phyloP scores from a whole-genome alignment of 2,888 invertebrate species.

The Polymixis flavicincta region DNA sequence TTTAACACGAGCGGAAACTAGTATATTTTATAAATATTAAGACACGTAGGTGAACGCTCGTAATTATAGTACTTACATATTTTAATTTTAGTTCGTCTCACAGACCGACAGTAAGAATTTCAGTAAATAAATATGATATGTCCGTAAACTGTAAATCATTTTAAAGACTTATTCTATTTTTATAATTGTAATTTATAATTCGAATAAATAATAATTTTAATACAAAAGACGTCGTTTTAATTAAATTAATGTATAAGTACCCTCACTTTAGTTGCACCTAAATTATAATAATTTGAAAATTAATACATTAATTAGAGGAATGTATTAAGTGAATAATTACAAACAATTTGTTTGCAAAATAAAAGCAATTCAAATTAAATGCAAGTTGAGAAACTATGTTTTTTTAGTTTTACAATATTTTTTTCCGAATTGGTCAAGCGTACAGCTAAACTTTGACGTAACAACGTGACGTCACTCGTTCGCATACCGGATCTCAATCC shows the following conservation, averaged over 20 bases:
- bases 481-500: conserved; percentile 22
- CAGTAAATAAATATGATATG: conserved; percentile 55
- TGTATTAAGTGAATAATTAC: conserved; percentile 46
- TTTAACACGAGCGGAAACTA: too few relatives aligned
- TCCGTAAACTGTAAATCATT: conserved; percentile 51
- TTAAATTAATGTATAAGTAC: conserved; percentile 52
- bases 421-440: conserved; percentile 25
- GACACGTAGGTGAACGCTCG: too few relatives aligned
- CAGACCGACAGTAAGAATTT: conserved; percentile 15
- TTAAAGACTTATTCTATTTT: conserved; percentile 62
- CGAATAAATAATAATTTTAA: conserved; percentile 66
- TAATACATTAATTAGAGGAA: conserved; percentile 58
- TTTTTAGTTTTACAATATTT: conserved; percentile 43
- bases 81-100: background rate
- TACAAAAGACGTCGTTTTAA: conserved; percentile 58
- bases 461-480: conserved; percentile 1
- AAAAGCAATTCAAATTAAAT: conserved; percentile 48
- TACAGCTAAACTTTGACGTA: background rate
- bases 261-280: conserved; percentile 63
- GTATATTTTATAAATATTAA: background rate
- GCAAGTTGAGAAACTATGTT: conserved; percentile 14
- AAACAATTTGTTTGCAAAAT: conserved; percentile 35
- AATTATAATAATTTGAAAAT: conserved; percentile 50
- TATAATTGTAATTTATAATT: conserved; percentile 59
- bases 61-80: too few relatives aligned